These are phyloP conservation scores for Lasioglossum calceatum DNA, from an alignment of 2,888 invertebrate genomes.

Conservation along the genomic window DNA sequence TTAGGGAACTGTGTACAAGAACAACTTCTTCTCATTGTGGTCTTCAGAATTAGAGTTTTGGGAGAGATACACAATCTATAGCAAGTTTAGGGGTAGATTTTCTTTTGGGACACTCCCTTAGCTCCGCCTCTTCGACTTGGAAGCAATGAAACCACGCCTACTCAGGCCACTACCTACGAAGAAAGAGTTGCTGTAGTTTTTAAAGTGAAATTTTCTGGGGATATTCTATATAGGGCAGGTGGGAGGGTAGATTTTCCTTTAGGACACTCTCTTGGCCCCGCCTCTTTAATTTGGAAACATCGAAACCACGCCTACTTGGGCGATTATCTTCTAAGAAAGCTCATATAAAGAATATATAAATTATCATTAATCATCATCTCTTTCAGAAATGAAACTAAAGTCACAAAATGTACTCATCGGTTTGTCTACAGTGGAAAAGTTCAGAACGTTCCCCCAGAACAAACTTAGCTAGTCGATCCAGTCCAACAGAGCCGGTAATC, in stretches of 20 bases:
- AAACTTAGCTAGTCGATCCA: not conserved
- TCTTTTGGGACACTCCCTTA: not conserved
- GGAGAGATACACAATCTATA: too few species aligned
- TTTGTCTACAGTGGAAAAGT: not conserved
- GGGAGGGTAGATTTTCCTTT: not conserved
- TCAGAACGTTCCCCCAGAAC: not conserved
- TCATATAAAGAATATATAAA: too few species aligned
- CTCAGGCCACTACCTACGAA: too few species aligned
- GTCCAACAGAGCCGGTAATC: not conserved
- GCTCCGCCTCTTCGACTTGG: not conserved
- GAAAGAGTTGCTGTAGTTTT: too few species aligned
- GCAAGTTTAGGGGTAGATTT: not conserved
- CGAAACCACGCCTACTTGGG: not conserved
- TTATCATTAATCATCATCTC: too few species aligned
- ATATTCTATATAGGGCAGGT: not conserved
- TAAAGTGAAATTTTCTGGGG: too few species aligned
- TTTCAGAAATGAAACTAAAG: too few species aligned
- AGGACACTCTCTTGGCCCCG: not conserved
- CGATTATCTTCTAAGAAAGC: too few species aligned
- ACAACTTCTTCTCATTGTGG: too few species aligned
- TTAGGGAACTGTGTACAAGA: too few species aligned
- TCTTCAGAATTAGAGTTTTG: too few species aligned
- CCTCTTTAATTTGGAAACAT: not conserved
- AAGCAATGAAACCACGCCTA: not conserved
- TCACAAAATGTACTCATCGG: too few species aligned